Evolutionary conservation across 1,140 invertebrate species (phyloP).

Genomic region (Elymnias hypermnestra): DNA sequence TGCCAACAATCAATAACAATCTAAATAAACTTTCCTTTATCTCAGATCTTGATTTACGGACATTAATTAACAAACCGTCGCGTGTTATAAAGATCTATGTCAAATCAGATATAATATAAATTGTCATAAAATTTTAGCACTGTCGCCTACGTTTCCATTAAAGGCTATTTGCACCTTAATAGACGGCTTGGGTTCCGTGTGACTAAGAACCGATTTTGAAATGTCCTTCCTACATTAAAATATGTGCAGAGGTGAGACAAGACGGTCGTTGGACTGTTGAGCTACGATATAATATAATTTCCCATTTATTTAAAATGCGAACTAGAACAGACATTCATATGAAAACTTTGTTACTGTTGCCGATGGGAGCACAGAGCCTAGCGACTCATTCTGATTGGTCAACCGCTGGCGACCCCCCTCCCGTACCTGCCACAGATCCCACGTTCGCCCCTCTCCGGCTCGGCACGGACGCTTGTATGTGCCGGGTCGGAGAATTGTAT

Average conservation of each 20-base stretch:
- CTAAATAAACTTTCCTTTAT: not conserved
- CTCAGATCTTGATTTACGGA: not conserved
- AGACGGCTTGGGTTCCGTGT: conserved; percentile 24
- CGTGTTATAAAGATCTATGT: conserved; percentile 20
- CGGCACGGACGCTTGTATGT: too few species aligned
- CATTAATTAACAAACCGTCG: conserved; percentile 10
- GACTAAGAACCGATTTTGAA: conserved; percentile 44
- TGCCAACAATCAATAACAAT: not conserved
- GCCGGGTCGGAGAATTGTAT: too few species aligned
- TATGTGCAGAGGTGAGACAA: conserved; percentile 1
- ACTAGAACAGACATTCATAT: too few species aligned
- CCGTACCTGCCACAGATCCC: too few species aligned
- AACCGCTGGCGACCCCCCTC: too few species aligned
- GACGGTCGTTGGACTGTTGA: not conserved
- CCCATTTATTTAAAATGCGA: not conserved
- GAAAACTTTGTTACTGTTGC: too few species aligned
- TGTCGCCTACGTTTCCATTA: conserved; percentile 31
- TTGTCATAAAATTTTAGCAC: conserved; percentile 46
- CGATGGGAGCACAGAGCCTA: too few species aligned
- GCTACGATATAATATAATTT: not conserved
- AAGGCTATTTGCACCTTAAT: conserved; percentile 27
- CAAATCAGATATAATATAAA: conserved; percentile 25
- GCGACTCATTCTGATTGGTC: too few species aligned
- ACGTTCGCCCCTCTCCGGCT: too few species aligned
- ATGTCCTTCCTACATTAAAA: conserved; percentile 30